A percentile compares a stretch with the other conserved stretches of the same genome.
phyloP scores from a whole-genome alignment of 2,888 invertebrate species.

The Leptinotarsa tumamoca region DNA sequence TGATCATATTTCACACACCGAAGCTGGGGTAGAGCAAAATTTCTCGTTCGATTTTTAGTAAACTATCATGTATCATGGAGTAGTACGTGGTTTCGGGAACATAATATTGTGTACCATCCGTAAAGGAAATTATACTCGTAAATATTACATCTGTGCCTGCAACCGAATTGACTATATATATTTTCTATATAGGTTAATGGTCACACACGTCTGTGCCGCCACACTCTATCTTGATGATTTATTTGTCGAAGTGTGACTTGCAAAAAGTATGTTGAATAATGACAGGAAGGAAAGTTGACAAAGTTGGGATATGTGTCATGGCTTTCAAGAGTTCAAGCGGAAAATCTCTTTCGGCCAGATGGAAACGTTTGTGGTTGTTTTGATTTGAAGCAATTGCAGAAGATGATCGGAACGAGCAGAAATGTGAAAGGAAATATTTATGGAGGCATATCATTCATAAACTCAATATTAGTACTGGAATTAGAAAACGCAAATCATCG shows the following conservation, averaged over 20 bases:
- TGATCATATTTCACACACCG: conserved; percentile 25
- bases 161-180: conserved; percentile 45
- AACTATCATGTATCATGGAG: conserved; percentile 36
- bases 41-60: conserved; percentile 36
- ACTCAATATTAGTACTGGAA: too few relatives aligned
- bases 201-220: conserved; percentile 33
- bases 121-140: conserved; percentile 48
- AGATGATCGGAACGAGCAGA: too few relatives aligned
- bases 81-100: conserved; percentile 31
- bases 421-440: too few relatives aligned
- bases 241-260: conserved; percentile 34
- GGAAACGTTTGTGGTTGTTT: neutral
- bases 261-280: conserved; percentile 23
- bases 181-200: conserved; percentile 42
- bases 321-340: conserved; percentile 7
- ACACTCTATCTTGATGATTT: conserved; percentile 41
- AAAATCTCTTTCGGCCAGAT: neutral
- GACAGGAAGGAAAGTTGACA: conserved; percentile 22
- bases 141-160: conserved; percentile 45
- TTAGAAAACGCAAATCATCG: too few relatives aligned
- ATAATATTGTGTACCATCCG: conserved; percentile 39
- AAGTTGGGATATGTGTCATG: conserved; percentile 7
- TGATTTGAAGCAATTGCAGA: too few relatives aligned
- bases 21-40: conserved; percentile 25
- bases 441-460: too few relatives aligned